These are phyloP conservation scores for Ellobium chinense DNA, from an alignment of 2,888 invertebrate genomes.

Conservation along the genomic window DNA sequence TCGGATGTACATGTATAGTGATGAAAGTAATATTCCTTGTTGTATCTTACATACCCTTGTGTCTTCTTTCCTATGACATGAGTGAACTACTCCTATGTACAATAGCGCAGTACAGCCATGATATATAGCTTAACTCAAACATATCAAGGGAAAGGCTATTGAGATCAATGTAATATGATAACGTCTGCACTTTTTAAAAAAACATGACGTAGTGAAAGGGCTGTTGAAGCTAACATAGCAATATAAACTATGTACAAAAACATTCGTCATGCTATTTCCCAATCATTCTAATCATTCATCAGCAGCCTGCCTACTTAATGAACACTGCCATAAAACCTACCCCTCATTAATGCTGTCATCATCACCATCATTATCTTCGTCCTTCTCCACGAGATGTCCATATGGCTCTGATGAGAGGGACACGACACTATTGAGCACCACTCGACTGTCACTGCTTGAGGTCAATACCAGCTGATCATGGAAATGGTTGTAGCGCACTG, in stretches of 20 bases:
- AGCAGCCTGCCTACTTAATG: background rate
- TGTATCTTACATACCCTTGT: no score
- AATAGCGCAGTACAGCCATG: no score
- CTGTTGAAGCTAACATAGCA: background rate
- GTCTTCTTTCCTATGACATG: no score
- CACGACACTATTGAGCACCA: conserved; percentile 91
- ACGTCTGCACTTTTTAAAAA: no score
- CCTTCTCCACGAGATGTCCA: conserved; percentile 81
- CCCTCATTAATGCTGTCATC: conserved; percentile 68
- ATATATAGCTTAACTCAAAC: no score
- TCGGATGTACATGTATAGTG: no score
- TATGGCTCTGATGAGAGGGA: conserved; percentile 91
- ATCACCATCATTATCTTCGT: conserved; percentile 74
- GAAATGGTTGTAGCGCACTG: conserved; percentile 95
- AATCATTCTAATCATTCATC: background rate
- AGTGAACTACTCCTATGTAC: no score
- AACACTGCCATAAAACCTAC: conserved; percentile 52
- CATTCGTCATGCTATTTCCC: background rate
- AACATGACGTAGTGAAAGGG: no score
- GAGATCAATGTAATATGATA: no score
- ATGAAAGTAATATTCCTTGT: no score
- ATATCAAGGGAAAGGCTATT: no score
- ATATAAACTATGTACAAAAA: background rate
- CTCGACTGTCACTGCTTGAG: conserved; percentile 96
- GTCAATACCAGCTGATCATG: conserved; percentile 97